A percentile compares a stretch with the other conserved stretches of the same genome.
Evolutionary conservation across 2,113 vertebrate genomes (phyloP).

Genomic region (Vicugna pacos): DNA sequence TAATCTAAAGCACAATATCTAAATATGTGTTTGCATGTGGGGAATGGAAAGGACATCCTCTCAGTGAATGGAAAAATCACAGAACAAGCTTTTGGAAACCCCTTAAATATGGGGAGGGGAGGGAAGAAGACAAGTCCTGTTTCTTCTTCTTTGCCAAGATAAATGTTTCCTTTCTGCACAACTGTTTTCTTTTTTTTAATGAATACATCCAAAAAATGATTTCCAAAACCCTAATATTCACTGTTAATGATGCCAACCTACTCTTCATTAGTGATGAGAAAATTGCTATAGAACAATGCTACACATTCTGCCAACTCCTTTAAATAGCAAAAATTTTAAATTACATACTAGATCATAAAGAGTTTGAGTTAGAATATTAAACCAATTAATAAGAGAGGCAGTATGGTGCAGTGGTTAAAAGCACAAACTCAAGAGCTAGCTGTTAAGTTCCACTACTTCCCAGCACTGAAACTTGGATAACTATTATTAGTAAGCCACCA

Average conservation of each 20-base stretch:
- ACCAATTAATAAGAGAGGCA: not conserved
- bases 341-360: not conserved
- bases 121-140: not conserved
- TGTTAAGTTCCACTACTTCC: not conserved
- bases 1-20: not conserved
- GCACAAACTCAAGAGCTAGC: not conserved
- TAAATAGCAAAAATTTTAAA: conserved; percentile 21
- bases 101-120: not conserved
- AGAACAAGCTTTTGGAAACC: conserved; percentile 22
- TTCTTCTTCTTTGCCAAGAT: not conserved
- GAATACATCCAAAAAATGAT: not conserved
- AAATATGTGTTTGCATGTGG: not conserved
- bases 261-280: conserved; percentile 41
- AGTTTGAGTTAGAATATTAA: not conserved
- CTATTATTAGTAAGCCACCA: not conserved
- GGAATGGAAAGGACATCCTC: not conserved
- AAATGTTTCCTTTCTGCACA: not conserved
- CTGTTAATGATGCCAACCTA: not conserved
- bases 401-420: not conserved
- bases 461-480: not conserved
- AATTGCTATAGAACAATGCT: not conserved
- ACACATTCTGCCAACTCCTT: not conserved
- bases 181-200: conserved; percentile 21
- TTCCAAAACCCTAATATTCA: not conserved
- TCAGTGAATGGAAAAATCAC: not conserved